A percentile compares a stretch with the other conserved stretches of the same genome.
phyloP scores from a whole-genome alignment of 2,888 invertebrate genomes.

The Mimachlamys varia region DNA sequence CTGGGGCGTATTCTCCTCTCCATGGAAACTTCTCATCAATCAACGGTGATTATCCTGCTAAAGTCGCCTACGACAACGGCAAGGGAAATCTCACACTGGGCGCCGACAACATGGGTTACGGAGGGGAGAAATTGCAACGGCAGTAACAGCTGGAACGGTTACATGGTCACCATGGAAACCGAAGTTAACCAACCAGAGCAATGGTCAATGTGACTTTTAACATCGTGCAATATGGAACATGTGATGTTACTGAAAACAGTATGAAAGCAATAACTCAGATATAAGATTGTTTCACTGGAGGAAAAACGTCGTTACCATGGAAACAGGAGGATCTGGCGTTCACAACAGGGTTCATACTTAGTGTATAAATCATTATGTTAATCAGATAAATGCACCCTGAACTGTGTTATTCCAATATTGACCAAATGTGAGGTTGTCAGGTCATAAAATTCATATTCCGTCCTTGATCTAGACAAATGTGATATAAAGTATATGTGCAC shows the following conservation, averaged over 20 bases:
- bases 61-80: neutral
- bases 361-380: neutral
- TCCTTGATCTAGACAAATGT: too few relatives aligned
- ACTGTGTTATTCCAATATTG: too few relatives aligned
- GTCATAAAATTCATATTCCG: too few relatives aligned
- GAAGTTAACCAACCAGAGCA: neutral
- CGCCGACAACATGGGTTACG: neutral
- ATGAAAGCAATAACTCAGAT: too few relatives aligned
- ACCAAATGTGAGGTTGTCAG: too few relatives aligned
- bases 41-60: neutral
- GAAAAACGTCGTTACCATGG: too few relatives aligned
- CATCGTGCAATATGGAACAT: too few relatives aligned
- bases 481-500: too few relatives aligned
- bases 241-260: too few relatives aligned
- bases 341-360: neutral
- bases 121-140: neutral
- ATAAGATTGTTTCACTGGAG: too few relatives aligned
- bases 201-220: too few relatives aligned
- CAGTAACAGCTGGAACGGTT: neutral
- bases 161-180: neutral
- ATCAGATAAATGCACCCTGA: neutral
- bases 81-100: neutral
- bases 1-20: conserved; percentile 55
- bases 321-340: too few relatives aligned
- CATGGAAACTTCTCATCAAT: conserved; percentile 7